phyloP scores from a whole-genome alignment of 2,797 vertebrate species.

The Enteromius trimaculatus region DNA sequence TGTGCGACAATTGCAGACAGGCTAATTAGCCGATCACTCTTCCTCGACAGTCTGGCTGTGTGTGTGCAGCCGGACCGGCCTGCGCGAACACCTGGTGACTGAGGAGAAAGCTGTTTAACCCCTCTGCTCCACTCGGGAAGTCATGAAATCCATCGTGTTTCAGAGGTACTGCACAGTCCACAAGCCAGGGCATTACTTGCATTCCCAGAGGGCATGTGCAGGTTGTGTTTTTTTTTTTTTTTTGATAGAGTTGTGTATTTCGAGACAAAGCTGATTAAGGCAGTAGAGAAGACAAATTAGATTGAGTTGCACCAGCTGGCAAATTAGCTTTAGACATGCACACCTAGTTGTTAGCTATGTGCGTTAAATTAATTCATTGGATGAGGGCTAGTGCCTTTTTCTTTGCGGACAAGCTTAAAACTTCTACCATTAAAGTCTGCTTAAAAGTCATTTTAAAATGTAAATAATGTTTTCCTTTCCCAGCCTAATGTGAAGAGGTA shows the following conservation, averaged over 20 bases:
- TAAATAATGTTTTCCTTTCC: not conserved
- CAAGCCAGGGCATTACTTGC: not conserved
- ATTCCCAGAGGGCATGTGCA: conserved; percentile 21
- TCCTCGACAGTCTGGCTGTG: conserved; percentile 37
- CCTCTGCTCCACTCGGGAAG: conserved; percentile 7
- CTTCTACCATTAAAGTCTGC: not conserved
- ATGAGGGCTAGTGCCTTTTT: not conserved
- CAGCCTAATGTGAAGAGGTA: not conserved
- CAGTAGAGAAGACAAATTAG: conserved; percentile 5
- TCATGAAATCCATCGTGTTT: conserved; percentile 45
- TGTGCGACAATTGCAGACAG: conserved; percentile 40
- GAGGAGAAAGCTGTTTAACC: conserved; percentile 39
- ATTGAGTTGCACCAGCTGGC: conserved; percentile 11
- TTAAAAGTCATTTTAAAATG: not conserved
- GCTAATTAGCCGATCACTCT: conserved; percentile 61
- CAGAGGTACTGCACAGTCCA: conserved; percentile 16
- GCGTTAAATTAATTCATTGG: not conserved
- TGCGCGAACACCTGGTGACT: conserved; percentile 15
- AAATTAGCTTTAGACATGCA: conserved; percentile 27
- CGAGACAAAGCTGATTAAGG: conserved; percentile 14
- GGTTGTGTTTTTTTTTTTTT: not conserved
- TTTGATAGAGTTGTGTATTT: conserved; percentile 12
- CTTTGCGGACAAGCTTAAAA: not conserved
- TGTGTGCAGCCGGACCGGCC: not conserved
- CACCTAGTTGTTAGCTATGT: not conserved